Conservation (phyloP, 2,113 vertebrate genomes). For the Orcinus orca region DNA sequence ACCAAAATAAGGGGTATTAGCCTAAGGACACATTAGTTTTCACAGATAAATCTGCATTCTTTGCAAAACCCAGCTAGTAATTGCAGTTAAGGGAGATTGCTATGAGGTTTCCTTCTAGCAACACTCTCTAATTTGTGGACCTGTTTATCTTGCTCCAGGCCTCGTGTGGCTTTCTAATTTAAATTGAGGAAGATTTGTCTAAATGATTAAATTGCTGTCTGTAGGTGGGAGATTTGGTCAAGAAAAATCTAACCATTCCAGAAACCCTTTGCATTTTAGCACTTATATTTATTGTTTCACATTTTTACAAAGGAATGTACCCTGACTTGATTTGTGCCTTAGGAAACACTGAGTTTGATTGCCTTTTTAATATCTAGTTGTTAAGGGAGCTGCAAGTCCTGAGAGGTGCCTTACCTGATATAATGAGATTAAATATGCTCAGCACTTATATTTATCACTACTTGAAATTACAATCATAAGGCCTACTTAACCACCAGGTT, state of each 20-base stretch:
- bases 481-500: not conserved
- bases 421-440: slow-evolving; percentile 20
- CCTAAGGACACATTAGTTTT: slow-evolving; percentile 11
- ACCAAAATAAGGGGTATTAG: slow-evolving; percentile 22
- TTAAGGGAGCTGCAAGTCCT: not conserved
- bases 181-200: not conserved
- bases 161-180: not conserved
- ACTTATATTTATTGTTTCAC: not conserved
- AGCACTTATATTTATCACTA: not conserved
- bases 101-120: not conserved
- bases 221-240: not conserved
- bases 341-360: not conserved
- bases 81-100: slow-evolving; percentile 28
- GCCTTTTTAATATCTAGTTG: slow-evolving; percentile 9
- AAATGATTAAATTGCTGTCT: not conserved
- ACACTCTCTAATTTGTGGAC: slow-evolving; percentile 3
- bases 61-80: slow-evolving; percentile 21
- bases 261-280: slow-evolving; percentile 1
- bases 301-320: slow-evolving; percentile 34
- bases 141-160: slow-evolving; percentile 1
- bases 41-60: slow-evolving; percentile 30
- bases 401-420: not conserved
- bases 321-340: not conserved
- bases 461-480: slow-evolving; percentile 28
- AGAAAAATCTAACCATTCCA: slow-evolving; percentile 8